Base-by-base conservation (phyloP, 2,888 invertebrate species). In the Aquatica leii region DNA sequence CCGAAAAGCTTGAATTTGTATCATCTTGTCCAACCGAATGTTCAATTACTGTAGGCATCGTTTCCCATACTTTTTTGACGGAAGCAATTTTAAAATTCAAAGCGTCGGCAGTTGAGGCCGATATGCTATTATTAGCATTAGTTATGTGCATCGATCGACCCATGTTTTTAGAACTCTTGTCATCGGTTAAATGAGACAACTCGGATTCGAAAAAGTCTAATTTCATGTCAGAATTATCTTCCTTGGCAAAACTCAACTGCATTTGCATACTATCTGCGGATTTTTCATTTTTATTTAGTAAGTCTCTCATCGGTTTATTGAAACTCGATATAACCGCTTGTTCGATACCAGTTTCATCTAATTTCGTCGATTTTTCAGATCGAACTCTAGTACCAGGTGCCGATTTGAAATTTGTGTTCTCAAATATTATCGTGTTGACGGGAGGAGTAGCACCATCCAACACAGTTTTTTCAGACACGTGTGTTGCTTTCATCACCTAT, bases 81-180 rank as follows among this genome's bases (percentile, higher is more conserved):
- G 95, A 94, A 35, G 95, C 95, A 73, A 97, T 96, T 84, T 97
- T 97, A 83, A 94, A 88, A 83, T 95, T 95, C 70, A 97, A 87
- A 12, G 78, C 78, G 81, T 97, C 97, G 37, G 95, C 95, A 37
- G 94, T 92, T 68, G 92, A 88, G 14, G 90, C 90, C 9, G 91
- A 91, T 72, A 92, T 92, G 8, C 90, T 89, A 73, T 87, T 92
- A 57, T 90, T 86, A 49, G 88, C 87, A 76, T 85, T 85, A 15
- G 81, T 81, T 24, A 84, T 82, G 67, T 88, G 87, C 71, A 90
- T 88, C 0, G 86, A 84, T 59, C 84, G 81, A 46, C 79, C 80
- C 52, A 85, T 75, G 69, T 81, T 83, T 71, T 86, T 86, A 35
- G 85, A 80, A 5, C 83, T 82, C 77, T 91, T 91, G 69, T 91